A percentile compares a stretch with the other conserved stretches of the same genome.
Conservation (phyloP, 2,113 vertebrate species). For the Thalassoma bifasciatum region DNA sequence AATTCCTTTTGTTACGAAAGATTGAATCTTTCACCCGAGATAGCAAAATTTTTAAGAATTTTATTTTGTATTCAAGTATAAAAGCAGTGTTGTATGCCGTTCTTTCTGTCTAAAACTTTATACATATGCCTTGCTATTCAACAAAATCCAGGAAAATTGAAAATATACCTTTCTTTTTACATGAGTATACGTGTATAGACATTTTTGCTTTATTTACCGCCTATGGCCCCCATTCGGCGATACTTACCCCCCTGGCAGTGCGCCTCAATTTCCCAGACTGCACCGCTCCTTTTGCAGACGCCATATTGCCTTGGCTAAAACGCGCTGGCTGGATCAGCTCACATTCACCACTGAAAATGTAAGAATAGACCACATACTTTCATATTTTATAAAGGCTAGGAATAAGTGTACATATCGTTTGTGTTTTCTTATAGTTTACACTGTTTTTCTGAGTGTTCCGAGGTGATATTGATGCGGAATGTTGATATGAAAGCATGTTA, state of each 20-base stretch:
- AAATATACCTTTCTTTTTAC: too few species aligned
- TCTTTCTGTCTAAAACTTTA: too few species aligned
- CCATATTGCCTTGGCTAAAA: constrained; percentile 75
- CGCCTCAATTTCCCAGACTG: constrained; percentile 67
- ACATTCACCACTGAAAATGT: constrained; percentile 66
- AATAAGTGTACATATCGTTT: fast-evolving
- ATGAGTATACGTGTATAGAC: too few species aligned
- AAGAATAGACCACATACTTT: constrained; percentile 56
- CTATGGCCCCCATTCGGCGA: too few species aligned
- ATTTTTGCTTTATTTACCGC: too few species aligned
- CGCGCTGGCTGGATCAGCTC: constrained; percentile 57
- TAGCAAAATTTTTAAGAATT: too few species aligned
- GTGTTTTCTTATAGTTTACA: fast-evolving
- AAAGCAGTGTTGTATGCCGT: too few species aligned
- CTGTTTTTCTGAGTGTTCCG: fast-evolving
- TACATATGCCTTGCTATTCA: too few species aligned
- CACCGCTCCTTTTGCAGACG: constrained; percentile 26
- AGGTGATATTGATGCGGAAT: not conserved
- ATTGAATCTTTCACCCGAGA: too few species aligned
- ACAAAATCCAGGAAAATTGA: too few species aligned
- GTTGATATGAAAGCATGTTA: not conserved
- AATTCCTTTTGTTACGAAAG: too few species aligned
- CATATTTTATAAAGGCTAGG: not conserved
- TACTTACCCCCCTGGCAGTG: not conserved
- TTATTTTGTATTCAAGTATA: too few species aligned